Evolutionary conservation across 2,797 vertebrate species (phyloP).

Genomic region (Tragopan temminckii): DNA sequence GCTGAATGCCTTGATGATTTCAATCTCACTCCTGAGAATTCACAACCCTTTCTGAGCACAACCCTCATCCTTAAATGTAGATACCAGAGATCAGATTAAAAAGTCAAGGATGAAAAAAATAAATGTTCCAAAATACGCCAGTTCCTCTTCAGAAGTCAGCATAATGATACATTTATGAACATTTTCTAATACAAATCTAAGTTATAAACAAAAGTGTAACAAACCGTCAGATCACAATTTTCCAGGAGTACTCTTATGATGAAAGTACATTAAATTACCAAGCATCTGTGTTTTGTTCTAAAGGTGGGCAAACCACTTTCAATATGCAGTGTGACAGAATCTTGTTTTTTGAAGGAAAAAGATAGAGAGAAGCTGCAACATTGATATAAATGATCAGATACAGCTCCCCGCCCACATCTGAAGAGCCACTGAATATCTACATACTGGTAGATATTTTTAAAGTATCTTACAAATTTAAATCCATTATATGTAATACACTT

Average conservation of each 20-base stretch:
- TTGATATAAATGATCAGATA: background rate
- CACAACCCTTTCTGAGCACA: background rate
- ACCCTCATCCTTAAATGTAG: fast-evolving
- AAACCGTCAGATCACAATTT: background rate
- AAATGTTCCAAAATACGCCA: background rate
- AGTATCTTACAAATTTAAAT: background rate
- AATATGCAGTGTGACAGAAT: background rate
- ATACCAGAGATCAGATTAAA: background rate
- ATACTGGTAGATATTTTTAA: background rate
- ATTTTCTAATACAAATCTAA: background rate
- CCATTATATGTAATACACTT: background rate
- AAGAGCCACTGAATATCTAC: background rate
- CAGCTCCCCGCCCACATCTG: fast-evolving
- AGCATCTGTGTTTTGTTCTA: background rate
- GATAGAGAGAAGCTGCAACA: background rate
- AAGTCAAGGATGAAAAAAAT: background rate
- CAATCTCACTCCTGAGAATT: background rate
- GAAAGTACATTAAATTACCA: background rate
- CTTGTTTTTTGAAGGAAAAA: background rate
- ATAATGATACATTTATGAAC: background rate
- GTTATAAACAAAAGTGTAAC: background rate
- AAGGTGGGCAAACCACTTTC: background rate
- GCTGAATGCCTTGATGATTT: background rate
- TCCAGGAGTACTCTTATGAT: background rate
- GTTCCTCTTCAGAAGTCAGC: background rate